Base-by-base conservation (phyloP, 2,113 vertebrate species). In the Istiophorus platypterus region DNA sequence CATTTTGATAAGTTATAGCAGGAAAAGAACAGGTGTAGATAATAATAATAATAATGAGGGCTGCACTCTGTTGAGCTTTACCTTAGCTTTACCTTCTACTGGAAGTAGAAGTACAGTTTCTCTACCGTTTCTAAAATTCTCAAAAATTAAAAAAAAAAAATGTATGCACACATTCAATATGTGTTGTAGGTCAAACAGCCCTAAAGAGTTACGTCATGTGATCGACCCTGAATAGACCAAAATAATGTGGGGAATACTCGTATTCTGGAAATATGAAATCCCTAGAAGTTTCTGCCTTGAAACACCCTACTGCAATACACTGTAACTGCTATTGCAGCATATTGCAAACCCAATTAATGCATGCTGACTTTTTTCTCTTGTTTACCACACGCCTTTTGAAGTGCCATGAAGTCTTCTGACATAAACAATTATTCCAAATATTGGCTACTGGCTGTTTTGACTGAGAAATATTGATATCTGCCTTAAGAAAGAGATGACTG, bases 301-400 rank as follows among this genome's bases (percentile, higher is more conserved):
- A 77, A 84, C 63, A 66, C 24, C 51, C 54, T 79, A 39, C 64
- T 86, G 82, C 86, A 86, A 59, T 17, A 37, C 27, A 49, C 61
- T 89, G 78, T 80, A 80, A 58, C 58, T 76, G 59, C 67, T 82
- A 80, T 90, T 92, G 68, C 88, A 82, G 22, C 24, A 51, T 76
- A 58, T 88, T 88, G 72, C 82, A 76, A 85, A 84, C 74, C 31
- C 79, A 87, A 86, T 78, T 78, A 75, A 79, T 74, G 51, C 64
- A 51, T 27, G 22, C 22, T 49, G 52, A 58, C 70, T n/a, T 77
- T 76, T 45, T 66, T 76, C 69, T 42, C 13, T 29, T 67, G 66
- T 76, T 84, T 76, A 58, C 65, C 66, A 17, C 18, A 18, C 41
- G 52, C 12, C 24, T 20, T 80, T 56, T 37, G 12, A 76, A 78